phyloP scores from a whole-genome alignment of 2,113 vertebrate species.

The Gymnogyps californianus region DNA sequence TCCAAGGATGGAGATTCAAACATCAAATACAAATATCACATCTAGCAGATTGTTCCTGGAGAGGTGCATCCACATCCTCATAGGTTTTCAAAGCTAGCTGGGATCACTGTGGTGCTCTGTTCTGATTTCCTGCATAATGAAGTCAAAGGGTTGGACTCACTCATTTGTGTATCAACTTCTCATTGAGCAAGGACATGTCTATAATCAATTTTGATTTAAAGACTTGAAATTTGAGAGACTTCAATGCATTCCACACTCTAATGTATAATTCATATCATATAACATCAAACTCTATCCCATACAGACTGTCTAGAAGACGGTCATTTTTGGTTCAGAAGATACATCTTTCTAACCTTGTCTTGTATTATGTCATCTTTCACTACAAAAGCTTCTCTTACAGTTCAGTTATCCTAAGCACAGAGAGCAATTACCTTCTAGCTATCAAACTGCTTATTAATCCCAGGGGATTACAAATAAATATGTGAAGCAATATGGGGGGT shows the following conservation, averaged over 20 bases:
- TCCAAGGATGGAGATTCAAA: background rate
- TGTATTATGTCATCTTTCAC: background rate
- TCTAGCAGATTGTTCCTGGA: background rate
- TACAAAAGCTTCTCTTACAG: background rate
- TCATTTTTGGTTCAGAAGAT: background rate
- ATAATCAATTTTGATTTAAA: background rate
- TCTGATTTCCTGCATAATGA: background rate
- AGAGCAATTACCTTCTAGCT: background rate
- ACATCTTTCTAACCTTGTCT: background rate
- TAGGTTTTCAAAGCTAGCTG: background rate
- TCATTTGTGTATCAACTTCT: background rate
- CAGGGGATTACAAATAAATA: background rate
- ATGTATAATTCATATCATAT: background rate
- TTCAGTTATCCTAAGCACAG: background rate
- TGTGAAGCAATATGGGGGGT: fast-evolving
- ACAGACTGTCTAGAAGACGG: background rate
- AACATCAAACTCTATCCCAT: background rate
- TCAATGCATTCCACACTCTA: background rate
- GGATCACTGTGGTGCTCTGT: background rate
- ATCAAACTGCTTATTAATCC: background rate
- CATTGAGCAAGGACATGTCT: background rate
- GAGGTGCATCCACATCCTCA: background rate
- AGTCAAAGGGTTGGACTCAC: background rate
- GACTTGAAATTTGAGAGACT: background rate
- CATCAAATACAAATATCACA: background rate